Evolutionary conservation across 1,140 invertebrate genomes (phyloP).

Genomic region (Drosophila suzukii): DNA sequence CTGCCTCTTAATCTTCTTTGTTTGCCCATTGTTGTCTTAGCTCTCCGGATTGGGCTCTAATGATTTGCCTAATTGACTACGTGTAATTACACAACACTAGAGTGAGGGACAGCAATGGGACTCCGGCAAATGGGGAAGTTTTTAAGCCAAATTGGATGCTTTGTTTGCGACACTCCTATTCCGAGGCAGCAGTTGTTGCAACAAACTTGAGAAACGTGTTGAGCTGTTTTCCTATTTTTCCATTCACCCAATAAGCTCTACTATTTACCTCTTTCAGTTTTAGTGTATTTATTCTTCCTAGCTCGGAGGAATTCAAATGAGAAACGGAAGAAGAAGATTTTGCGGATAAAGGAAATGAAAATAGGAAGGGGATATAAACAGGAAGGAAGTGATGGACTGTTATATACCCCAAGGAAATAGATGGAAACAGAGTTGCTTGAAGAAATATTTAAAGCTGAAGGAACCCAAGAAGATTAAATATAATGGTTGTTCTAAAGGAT

Average conservation of each 20-base stretch:
- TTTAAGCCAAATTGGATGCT: conserved; percentile 59
- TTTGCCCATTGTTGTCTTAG: conserved; percentile 14
- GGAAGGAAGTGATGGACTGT: conserved; percentile 4
- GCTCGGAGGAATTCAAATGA: conserved; percentile 20
- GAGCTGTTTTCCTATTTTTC: conserved; percentile 32
- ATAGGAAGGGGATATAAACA: conserved; percentile 12
- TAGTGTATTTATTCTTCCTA: conserved; percentile 9
- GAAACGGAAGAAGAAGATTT: neutral
- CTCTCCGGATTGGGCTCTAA: conserved; percentile 40
- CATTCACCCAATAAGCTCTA: conserved; percentile 12
- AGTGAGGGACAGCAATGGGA: neutral
- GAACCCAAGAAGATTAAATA: no score
- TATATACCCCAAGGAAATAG: conserved; percentile 4
- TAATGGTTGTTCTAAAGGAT: no score
- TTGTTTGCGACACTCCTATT: conserved; percentile 51
- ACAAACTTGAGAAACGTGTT: conserved; percentile 17
- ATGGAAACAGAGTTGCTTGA: no score
- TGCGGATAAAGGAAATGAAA: neutral
- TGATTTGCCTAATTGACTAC: conserved; percentile 69
- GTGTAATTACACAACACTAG: conserved; percentile 47
- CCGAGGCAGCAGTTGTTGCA: conserved; percentile 25
- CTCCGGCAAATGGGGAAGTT: conserved; percentile 11
- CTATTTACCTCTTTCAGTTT: conserved; percentile 6
- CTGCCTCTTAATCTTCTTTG: conserved; percentile 18
- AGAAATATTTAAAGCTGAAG: no score